Conservation (phyloP, 2,113 vertebrate species). For the Tiliqua scincoides region DNA sequence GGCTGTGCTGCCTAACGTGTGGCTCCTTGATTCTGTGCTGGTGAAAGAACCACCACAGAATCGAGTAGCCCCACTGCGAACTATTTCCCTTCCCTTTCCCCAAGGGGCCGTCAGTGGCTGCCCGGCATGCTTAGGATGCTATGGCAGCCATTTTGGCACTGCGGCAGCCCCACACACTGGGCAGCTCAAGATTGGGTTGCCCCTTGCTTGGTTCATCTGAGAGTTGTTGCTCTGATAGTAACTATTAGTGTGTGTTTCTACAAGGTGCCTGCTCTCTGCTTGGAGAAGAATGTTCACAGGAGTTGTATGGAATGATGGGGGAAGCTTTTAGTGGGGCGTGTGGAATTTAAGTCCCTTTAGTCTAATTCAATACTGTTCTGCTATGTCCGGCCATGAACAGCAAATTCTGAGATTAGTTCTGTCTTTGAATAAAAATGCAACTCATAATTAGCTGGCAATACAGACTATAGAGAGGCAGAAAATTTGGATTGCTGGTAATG, state of each 20-base stretch:
- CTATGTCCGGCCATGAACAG: not conserved
- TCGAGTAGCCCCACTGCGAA: no score
- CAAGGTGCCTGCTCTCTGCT: not conserved
- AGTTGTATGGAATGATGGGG: not conserved
- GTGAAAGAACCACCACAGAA: no score
- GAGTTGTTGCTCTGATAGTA: not conserved
- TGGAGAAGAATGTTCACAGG: not conserved
- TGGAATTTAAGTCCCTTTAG: not conserved
- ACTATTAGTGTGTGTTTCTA: not conserved
- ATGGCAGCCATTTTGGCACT: no score
- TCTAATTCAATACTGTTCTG: not conserved
- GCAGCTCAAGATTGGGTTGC: no score
- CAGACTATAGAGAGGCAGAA: not conserved
- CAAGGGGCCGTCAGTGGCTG: no score
- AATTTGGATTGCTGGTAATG: not conserved
- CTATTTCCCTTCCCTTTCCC: no score
- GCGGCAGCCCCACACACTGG: no score
- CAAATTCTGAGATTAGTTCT: not conserved
- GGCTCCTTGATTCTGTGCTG: no score
- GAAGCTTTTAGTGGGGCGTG: not conserved
- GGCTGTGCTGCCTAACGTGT: no score
- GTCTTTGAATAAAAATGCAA: not conserved
- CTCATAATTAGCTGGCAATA: not conserved
- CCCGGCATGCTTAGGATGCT: no score
- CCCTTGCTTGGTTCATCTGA: not conserved